Base-by-base conservation (phyloP, 2,888 invertebrate species). In the Cenopis cana region DNA sequence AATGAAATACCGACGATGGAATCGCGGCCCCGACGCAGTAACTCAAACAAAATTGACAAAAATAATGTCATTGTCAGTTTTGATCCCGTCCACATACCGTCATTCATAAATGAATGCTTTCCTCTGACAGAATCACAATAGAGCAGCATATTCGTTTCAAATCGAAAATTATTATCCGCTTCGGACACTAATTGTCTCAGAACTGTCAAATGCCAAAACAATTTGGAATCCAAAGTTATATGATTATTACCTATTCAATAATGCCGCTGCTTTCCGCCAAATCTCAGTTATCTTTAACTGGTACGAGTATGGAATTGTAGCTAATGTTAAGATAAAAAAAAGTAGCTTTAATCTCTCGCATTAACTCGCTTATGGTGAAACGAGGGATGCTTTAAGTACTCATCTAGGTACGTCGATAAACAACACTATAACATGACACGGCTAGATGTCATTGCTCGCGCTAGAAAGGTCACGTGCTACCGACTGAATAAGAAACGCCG, bases 401-500 rank as follows among this genome's bases (percentile, higher is more conserved):
- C 11, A 29, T 20, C 41, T 33, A 17, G n/a, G 46, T 17, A 20
- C 18, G 18, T 12, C 36, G 4, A 62, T 52, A 62, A 18, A 52
- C 46, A 60, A 24, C 46, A n/a, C 33, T 6, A 61, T 20, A 17
- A 64, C 64, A 64, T 54, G 52, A 64, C 38, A 68, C 52, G 29
- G 29, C 64, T 54, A 69, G 70, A 67, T 67, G 56, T 61, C 68
- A 46, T 50, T 65, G 69, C 68, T 56, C 69, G 54, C 61, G 68
- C 60, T 60, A 60, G 68, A 60, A 60, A 57, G 69, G 70, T 69
- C 68, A 71, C 68, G 71, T 52, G 52, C 52, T 38, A 50, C 8
- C n/a, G 24, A 10, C 3, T 36, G 10, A 52, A 12, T 9, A 5
- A 36, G 4, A 64, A 64, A 38, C n/a, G 38, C n/a, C 33, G 20